Base-by-base conservation (phyloP, 2,797 vertebrate species). In the Protosalanx chinensis region DNA sequence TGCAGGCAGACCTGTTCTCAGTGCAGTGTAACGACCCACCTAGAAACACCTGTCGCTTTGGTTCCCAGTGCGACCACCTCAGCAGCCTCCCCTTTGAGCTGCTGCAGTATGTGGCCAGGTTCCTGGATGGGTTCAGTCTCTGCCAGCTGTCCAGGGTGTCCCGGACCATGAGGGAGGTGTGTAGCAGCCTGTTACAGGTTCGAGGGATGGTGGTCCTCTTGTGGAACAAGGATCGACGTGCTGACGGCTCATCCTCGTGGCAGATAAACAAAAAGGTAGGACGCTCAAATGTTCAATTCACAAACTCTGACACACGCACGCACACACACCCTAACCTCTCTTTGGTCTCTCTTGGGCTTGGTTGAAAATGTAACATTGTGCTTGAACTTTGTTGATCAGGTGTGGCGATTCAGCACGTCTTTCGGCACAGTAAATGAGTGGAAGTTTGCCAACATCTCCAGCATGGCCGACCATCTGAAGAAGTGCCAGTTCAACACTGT, bases 381-480 rank as follows among this genome's bases (percentile, higher is more conserved):
- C 49, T 27, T 30, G 71, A 10, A 53, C 68, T 77, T 20, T 74
- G 27, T 33, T 13, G 0, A 62, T 62, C 83, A 99, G 98, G 97
- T 98, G 16, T 99, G 98, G 98, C 89, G 95, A 64, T 99, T 99
- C 93, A 99, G 98, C 88, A 99, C 98, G 13, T 97, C 98, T 4
- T 99, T 99, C 65, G 96, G 96, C 81, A 97, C 98, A 2, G 97
- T 99, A 78, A 95, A 95, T 0, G 95, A 98, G 76, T 99, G 98
- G 98, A 99, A 97, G 82, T 99, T 99, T 86, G 96, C 98, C 65
- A 95, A 99, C 91, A 96, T 98, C 72, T 85, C 96, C 81, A 99
- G 97, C 93, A 99, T 99, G 96, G 97, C 98, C 29, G 97, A 99
- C 88, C 98, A 99, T 88, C 90, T 99, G 87, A 98, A 98, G 92